Evolutionary conservation across 2,888 invertebrate species (phyloP), one percentile per base, ranked within the genome.

Genomic region (Empis stercorea): DNA sequence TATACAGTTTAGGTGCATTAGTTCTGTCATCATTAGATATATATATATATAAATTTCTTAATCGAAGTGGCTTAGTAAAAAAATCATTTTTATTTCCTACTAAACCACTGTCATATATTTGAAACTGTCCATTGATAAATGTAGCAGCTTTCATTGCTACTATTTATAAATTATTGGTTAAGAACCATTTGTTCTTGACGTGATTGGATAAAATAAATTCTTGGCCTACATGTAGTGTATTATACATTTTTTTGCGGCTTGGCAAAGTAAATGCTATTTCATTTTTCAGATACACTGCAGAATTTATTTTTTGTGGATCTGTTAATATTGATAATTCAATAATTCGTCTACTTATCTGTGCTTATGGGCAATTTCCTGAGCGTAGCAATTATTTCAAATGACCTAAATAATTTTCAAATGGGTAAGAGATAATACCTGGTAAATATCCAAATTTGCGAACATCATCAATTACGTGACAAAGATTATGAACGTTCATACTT

Each of bases 401-500:
- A 2, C 36, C 36, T 3, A 44, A 17, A 10, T 13, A 13, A 15
- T 36, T 44, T 36, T 44, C 44, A 14, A 44, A 44, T 37, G 36
- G 38, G 37, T 44, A 44, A 9, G 53, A 45, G 30, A 48, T 52
- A 30, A 53, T 46, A 11, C 14, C 41, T 37, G 46, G 30, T 2
- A 54, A 36, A 27, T 7, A 6, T 3, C 52, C 52, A 45, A 51
- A 55, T 43, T 41, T 41, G 34, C 41, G 40, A 11, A 50, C 51
- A 20, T 54, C 54, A 27, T 51, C 47, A 16, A 49, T 43, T 9
- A 54, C 11, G 40, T 54, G 52, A 36, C 30, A 10, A 14, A 56
- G 37, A 44, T 55, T 55, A 40, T 55, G 55, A 17, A 55, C 45
- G 30, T 54, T 54, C 47, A 53, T 53, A 20, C 49, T 48, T 16